phyloP scores from a whole-genome alignment of 2,888 invertebrate genomes.

The Erebia aethiops region DNA sequence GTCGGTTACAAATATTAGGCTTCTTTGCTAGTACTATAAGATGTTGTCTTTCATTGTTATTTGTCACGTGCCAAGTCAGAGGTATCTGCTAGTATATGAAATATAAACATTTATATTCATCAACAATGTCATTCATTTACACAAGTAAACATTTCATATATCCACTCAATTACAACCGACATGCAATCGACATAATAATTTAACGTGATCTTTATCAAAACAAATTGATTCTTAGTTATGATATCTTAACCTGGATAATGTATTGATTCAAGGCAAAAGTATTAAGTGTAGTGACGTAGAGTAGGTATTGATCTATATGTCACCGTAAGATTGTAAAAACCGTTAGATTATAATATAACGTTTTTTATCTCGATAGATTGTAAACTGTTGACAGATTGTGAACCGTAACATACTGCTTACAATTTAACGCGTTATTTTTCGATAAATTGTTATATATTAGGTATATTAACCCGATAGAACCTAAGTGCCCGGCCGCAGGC shows the following conservation, averaged over 20 bases:
- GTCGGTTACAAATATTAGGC: too few species aligned
- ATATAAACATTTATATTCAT: neutral
- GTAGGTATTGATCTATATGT: too few species aligned
- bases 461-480: too few species aligned
- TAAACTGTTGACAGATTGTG: too few species aligned
- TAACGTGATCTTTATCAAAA: constrained; percentile 12
- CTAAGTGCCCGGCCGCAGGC: too few species aligned
- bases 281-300: neutral
- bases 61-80: neutral
- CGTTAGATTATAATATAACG: too few species aligned
- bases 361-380: too few species aligned
- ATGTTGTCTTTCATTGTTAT: neutral
- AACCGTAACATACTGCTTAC: too few species aligned
- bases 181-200: neutral
- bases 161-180: constrained; percentile 12
- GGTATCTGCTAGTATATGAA: neutral
- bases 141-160: neutral
- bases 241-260: constrained; percentile 11
- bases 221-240: constrained; percentile 1
- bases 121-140: neutral
- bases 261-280: constrained; percentile 12
- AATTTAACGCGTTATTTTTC: too few species aligned
- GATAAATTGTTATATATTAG: too few species aligned
- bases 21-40: neutral
- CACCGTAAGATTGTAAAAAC: too few species aligned